phyloP scores from a whole-genome alignment of 2,113 vertebrate species.

The Brienomyrus longianalis region DNA sequence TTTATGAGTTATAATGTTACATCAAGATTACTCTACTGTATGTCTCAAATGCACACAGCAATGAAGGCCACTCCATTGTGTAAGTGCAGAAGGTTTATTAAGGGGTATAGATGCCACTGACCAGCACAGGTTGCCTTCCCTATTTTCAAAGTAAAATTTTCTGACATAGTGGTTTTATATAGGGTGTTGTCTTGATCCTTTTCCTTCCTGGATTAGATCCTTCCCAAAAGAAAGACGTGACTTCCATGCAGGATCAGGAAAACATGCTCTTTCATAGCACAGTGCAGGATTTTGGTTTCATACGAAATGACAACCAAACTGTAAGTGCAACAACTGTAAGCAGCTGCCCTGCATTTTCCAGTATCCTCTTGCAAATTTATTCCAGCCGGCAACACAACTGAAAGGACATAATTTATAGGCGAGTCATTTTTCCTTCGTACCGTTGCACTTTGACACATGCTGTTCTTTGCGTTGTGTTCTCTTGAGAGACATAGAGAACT shows the following conservation, averaged over 20 bases:
- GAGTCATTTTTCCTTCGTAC: not conserved
- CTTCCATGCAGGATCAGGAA: constrained; percentile 23
- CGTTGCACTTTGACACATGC: not conserved
- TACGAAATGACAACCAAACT: not conserved
- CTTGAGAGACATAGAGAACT: not conserved
- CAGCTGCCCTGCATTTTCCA: not conserved
- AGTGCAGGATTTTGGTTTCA: not conserved
- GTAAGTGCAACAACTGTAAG: too few species aligned
- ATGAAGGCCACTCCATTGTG: not conserved
- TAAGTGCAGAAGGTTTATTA: not conserved
- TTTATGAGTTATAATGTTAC: not conserved
- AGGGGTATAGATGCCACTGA: not conserved
- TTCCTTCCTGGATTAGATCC: constrained; percentile 30
- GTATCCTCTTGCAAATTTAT: not conserved
- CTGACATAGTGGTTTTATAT: constrained; percentile 22
- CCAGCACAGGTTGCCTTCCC: not conserved
- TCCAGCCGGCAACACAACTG: not conserved
- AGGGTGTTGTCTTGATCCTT: constrained; percentile 28
- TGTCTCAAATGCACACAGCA: not conserved
- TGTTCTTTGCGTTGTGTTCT: not conserved
- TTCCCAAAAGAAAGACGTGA: constrained; percentile 22
- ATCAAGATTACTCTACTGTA: not conserved
- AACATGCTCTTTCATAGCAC: constrained; percentile 8
- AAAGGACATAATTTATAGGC: not conserved
- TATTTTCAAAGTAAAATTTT: constrained; percentile 21